Percentiles rank a stretch among this genome's conserved stretches.
Evolutionary conservation across 2,113 vertebrate species (phyloP).

Genomic region (Lonchura striata): DNA sequence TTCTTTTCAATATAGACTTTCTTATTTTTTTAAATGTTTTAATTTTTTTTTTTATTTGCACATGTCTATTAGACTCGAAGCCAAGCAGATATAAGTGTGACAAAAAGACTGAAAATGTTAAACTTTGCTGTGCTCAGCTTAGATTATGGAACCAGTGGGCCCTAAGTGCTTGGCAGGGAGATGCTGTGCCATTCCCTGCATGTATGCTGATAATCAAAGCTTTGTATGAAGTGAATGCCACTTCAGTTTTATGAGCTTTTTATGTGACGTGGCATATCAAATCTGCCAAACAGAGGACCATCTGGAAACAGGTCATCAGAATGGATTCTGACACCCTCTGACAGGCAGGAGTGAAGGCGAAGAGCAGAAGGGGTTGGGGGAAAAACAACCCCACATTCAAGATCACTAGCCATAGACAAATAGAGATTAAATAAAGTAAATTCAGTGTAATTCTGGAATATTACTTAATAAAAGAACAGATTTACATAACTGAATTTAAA

Average conservation of each 20-base stretch:
- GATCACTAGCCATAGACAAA: neutral
- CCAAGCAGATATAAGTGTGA: neutral
- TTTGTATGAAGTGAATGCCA: slow-evolving; percentile 40
- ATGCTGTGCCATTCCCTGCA: neutral
- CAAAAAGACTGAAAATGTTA: slow-evolving; percentile 9
- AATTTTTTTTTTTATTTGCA: neutral
- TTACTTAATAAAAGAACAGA: neutral
- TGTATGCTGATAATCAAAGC: slow-evolving; percentile 58
- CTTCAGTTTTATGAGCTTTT: slow-evolving; percentile 68
- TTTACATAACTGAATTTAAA: neutral
- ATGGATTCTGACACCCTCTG: slow-evolving; percentile 47
- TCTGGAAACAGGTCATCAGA: slow-evolving; percentile 60
- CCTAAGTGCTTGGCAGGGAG: slow-evolving; percentile 37
- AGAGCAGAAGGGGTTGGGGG: neutral
- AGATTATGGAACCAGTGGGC: neutral
- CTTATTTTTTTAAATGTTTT: neutral
- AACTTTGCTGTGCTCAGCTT: slow-evolving; percentile 14
- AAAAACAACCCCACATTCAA: fast-evolving
- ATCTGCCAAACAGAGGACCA: slow-evolving; percentile 62
- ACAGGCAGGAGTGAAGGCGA: slow-evolving; percentile 3
- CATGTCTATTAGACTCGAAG: neutral
- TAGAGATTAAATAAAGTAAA: neutral
- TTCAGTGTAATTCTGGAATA: neutral
- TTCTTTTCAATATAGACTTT: neutral
- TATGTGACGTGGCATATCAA: slow-evolving; percentile 68